phyloP scores from a whole-genome alignment of 2,888 invertebrate genomes.

The Tetragnatha montana region DNA sequence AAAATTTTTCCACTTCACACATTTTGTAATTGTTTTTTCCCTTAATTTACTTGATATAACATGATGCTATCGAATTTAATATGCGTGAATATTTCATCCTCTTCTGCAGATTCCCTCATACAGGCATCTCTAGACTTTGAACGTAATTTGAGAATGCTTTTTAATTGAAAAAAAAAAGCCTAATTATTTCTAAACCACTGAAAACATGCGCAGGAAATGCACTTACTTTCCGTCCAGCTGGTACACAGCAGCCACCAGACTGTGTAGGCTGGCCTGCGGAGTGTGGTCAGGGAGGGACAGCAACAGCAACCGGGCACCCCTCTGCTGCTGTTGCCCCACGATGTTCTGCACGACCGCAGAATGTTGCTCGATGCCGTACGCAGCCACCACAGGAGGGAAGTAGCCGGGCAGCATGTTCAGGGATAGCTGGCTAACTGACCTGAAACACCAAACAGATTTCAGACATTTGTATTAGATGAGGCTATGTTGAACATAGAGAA shows the following conservation, averaged over 20 bases:
- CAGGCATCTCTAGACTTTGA: too few relatives aligned
- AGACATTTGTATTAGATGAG: neutral
- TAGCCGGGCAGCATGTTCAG: slow-evolving; percentile 72
- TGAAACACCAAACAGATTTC: neutral
- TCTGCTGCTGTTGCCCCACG: slow-evolving; percentile 47
- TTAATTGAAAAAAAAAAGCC: neutral
- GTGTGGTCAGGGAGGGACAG: slow-evolving; percentile 45
- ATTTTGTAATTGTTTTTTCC: too few relatives aligned
- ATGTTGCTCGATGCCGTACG: slow-evolving; percentile 65
- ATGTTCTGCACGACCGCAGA: slow-evolving; percentile 68
- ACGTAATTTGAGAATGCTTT: neutral
- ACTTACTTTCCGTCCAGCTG: slow-evolving; percentile 66
- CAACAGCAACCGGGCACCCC: slow-evolving; percentile 52
- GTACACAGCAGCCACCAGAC: slow-evolving; percentile 60
- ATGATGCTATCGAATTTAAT: too few relatives aligned
- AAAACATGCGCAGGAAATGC: neutral
- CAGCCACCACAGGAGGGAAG: slow-evolving; percentile 64
- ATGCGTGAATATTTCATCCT: too few relatives aligned
- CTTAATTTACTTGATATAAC: too few relatives aligned
- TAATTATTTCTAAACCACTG: too few relatives aligned
- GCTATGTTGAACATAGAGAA: neutral
- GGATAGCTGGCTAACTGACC: slow-evolving; percentile 72
- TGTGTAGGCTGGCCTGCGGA: slow-evolving; percentile 48
- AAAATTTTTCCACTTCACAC: too few relatives aligned
- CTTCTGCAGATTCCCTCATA: too few relatives aligned